Conservation (phyloP, 2,797 vertebrate genomes). For the Lacerta agilis region DNA sequence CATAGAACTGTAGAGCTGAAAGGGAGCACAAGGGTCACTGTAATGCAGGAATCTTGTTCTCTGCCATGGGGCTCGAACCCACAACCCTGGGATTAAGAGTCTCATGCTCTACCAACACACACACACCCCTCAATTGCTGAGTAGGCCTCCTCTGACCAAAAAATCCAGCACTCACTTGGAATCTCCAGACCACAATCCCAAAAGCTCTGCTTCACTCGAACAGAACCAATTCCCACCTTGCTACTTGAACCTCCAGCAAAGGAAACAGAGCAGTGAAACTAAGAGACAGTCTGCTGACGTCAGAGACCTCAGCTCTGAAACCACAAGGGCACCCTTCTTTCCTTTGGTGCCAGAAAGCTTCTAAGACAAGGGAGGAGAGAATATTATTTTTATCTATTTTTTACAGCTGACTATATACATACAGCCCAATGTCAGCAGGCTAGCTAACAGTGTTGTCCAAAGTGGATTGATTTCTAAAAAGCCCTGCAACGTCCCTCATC, state of each 20-base stretch:
- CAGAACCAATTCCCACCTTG: conserved; percentile 30
- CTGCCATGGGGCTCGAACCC: too few species aligned
- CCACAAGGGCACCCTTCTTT: conserved; percentile 35
- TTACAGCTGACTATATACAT: conserved; percentile 39
- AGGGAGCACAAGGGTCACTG: too few species aligned
- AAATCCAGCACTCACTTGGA: not conserved
- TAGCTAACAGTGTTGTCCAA: not conserved
- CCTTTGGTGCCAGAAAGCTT: conserved; percentile 48
- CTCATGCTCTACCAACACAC: too few species aligned
- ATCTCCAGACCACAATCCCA: not conserved
- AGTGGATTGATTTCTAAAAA: conserved; percentile 24
- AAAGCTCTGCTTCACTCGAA: not conserved
- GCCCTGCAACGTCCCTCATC: conserved; percentile 7
- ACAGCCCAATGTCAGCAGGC: conserved; percentile 38
- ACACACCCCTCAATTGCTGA: not conserved
- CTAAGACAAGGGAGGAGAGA: conserved; percentile 46
- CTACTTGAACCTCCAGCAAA: conserved; percentile 28
- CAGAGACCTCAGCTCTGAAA: conserved; percentile 43
- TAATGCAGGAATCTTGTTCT: too few species aligned
- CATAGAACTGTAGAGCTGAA: too few species aligned
- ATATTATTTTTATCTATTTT: not conserved
- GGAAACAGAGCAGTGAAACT: conserved; percentile 58
- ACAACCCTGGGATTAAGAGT: too few species aligned
- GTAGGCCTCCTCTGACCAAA: not conserved
- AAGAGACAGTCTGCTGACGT: conserved; percentile 62